Conservation (phyloP, 2,888 invertebrate genomes). For the Hybos culiciformis region DNA sequence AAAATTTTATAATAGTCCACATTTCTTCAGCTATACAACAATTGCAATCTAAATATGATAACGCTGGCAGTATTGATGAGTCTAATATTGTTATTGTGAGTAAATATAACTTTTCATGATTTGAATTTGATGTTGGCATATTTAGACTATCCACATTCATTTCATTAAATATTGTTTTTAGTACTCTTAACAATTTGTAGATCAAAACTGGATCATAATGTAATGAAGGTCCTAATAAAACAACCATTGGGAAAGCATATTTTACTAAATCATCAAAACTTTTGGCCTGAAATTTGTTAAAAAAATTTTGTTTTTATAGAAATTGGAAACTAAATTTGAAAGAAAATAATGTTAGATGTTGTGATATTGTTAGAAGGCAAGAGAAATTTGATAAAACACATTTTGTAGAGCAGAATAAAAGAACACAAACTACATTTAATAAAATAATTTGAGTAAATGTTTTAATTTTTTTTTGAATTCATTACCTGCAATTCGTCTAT, state of each 20-base stretch:
- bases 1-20: conserved; percentile 76
- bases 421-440: too few species aligned
- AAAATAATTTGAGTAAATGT: neutral
- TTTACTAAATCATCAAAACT: conserved; percentile 60
- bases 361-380: too few species aligned
- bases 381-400: too few species aligned
- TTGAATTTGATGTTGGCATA: conserved; percentile 25
- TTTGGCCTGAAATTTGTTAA: conserved; percentile 36
- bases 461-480: neutral
- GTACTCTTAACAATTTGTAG: conserved; percentile 62
- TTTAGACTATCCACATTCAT: conserved; percentile 33
- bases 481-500: conserved; percentile 23
- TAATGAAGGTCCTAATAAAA: conserved; percentile 74
- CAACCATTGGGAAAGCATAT: conserved; percentile 71
- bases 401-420: too few species aligned
- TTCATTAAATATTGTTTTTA: conserved; percentile 32
- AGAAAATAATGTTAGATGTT: too few species aligned
- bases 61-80: conserved; percentile 74
- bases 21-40: conserved; percentile 94
- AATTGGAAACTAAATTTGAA: too few species aligned
- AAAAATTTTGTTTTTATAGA: too few species aligned
- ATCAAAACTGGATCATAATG: conserved; percentile 78
- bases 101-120: conserved; percentile 51
- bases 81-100: conserved; percentile 79
- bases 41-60: conserved; percentile 86